phyloP scores from a whole-genome alignment of 2,797 vertebrate species.

The Acanthiza pusilla region DNA sequence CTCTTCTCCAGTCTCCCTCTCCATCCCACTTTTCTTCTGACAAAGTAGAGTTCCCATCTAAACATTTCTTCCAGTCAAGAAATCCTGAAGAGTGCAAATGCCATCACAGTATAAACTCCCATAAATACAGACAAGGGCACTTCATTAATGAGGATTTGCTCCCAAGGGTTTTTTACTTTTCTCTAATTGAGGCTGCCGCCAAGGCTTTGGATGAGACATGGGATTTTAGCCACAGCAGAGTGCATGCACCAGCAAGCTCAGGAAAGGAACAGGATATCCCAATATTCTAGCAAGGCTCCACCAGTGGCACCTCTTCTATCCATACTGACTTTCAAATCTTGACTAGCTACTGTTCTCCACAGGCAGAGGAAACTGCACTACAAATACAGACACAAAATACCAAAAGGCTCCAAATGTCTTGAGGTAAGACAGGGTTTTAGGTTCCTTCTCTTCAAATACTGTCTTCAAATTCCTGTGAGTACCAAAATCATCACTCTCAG shows the following conservation, averaged over 20 bases:
- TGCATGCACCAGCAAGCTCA: accelerated
- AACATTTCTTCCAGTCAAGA: background rate
- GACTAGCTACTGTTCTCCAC: background rate
- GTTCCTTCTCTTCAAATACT: background rate
- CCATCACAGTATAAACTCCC: background rate
- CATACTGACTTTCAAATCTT: background rate
- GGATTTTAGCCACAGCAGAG: background rate
- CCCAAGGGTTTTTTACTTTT: background rate
- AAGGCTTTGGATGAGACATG: background rate
- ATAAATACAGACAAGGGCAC: background rate
- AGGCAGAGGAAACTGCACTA: background rate
- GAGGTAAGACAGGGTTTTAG: background rate
- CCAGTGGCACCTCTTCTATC: background rate
- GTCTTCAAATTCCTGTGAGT: background rate
- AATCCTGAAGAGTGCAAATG: background rate
- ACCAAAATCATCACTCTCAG: background rate
- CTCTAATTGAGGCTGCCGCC: background rate
- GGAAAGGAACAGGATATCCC: background rate
- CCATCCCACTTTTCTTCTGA: background rate
- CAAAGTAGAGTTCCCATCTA: background rate
- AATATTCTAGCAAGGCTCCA: background rate
- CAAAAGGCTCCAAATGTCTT: background rate
- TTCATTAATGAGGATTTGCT: background rate
- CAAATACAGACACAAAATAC: background rate
- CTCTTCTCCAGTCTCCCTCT: background rate